Conservation (phyloP, 2,888 invertebrate species). For the Eudemis profundana region DNA sequence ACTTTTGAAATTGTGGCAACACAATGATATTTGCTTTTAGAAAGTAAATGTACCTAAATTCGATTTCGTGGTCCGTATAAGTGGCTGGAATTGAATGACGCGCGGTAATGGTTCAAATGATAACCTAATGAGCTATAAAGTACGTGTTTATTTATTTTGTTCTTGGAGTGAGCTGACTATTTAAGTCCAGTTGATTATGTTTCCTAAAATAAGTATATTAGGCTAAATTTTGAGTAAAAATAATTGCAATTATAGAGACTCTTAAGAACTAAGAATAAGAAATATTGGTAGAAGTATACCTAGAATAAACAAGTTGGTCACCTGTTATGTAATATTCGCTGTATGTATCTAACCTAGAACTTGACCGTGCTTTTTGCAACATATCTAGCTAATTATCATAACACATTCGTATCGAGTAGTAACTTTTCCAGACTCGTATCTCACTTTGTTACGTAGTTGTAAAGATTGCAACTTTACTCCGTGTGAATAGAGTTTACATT, state of each 20-base stretch:
- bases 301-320: too few species aligned
- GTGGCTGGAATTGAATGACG: constrained; percentile 1
- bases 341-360: constrained; percentile 29
- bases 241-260: too few species aligned
- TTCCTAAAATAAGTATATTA: too few species aligned
- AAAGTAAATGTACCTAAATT: constrained; percentile 68
- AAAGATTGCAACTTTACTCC: neutral
- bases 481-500: too few species aligned
- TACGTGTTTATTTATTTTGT: neutral
- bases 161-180: too few species aligned
- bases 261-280: too few species aligned
- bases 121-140: neutral
- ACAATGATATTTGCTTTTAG: constrained; percentile 54
- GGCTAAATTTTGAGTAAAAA: too few species aligned
- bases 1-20: constrained; percentile 42
- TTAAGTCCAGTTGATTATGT: neutral
- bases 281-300: too few species aligned
- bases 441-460: neutral
- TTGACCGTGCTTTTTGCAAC: constrained; percentile 31
- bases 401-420: constrained; percentile 5
- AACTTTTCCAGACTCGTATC: neutral
- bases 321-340: neutral
- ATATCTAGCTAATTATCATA: constrained; percentile 17
- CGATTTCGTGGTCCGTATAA: constrained; percentile 58
- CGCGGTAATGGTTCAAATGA: constrained; percentile 1